These are phyloP conservation scores for Drosophila sproati DNA, from an alignment of 1,140 invertebrate species.

Conservation along the genomic window DNA sequence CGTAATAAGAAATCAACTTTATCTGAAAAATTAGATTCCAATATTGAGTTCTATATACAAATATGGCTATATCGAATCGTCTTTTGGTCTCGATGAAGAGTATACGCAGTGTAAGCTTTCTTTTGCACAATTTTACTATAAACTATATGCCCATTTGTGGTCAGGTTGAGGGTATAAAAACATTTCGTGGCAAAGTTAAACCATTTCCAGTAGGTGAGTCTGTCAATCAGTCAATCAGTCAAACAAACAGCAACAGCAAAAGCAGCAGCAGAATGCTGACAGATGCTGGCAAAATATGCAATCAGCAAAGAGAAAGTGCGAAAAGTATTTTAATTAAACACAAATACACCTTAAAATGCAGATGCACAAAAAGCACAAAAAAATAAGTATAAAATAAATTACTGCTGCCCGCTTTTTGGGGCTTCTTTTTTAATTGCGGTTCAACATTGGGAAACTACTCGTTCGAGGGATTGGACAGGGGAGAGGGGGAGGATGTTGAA, in stretches of 20 bases:
- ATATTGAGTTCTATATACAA: too few relatives aligned
- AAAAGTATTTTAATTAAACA: conserved; percentile 73
- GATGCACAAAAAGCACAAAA: not conserved
- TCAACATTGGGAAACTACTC: too few relatives aligned
- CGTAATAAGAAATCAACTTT: too few relatives aligned
- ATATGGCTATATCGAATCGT: too few relatives aligned
- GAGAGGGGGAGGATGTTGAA: not conserved
- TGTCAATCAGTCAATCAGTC: conserved; percentile 35
- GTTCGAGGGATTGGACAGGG: not conserved
- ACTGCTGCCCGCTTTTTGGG: conserved; percentile 29
- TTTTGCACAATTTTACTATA: too few relatives aligned
- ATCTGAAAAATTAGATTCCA: too few relatives aligned
- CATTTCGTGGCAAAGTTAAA: conserved; percentile 33
- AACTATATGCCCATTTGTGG: too few relatives aligned
- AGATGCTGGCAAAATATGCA: conserved; percentile 37
- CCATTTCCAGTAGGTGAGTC: conserved; percentile 20
- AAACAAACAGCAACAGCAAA: conserved; percentile 25
- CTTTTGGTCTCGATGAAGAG: not conserved
- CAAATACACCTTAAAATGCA: conserved; percentile 45
- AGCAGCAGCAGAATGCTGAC: conserved; percentile 4
- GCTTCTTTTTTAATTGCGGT: conserved; percentile 47
- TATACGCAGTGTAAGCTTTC: too few relatives aligned
- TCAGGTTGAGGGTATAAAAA: too few relatives aligned
- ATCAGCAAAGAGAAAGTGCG: conserved; percentile 48
- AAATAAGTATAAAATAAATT: conserved; percentile 2